Base-by-base conservation (phyloP, 2,888 invertebrate genomes). In the Drosophila sordidapex region DNA sequence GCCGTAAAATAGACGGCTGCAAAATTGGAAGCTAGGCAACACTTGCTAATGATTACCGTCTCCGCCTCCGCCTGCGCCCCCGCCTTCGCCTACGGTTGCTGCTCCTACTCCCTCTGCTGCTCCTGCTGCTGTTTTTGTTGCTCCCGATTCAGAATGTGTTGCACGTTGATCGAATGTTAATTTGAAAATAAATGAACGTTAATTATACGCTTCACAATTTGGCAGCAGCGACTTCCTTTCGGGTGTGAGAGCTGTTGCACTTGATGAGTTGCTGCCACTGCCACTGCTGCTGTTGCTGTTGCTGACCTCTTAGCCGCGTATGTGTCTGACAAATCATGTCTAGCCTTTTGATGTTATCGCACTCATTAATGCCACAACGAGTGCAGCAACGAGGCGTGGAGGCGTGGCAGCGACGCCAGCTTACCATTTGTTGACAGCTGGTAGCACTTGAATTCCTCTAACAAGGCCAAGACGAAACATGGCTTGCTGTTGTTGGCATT, bases 111-210 rank as follows among this genome's bases (percentile, higher is more conserved):
- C 29, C 18, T 4, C 27, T 18, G 7, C 43, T 27, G 8, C 53
- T 46, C n/a, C 31, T 31, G 29, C 60, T 57, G 29, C 49, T 57
- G 15, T n/a, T 27, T 27, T 25, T 25, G 46, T 27, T 48, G 66
- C 63, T 69, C 52, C 31, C 43, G 61, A 38, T 59, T 67, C 21
- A 2, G 13, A 35, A 33, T 40, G 36, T 31, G 53, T 35, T 67
- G 36, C 59, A 58, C 69, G 61, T 74, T 79, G 79, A 87, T 85
- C 89, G 70, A 87, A 89, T 89, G 85, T 89, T 91, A 91, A 90
- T 91, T 79, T 70, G 83, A 82, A 91, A 91, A 89, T 91, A 90
- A 91, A 91, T 91, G 89, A 82, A 81, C 65, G 83, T 86, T 91
- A 91, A 90, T 90, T 90, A 91, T 87, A 90, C 81, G 81, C 79